These are phyloP conservation scores for Megaceryle maxima DNA, from an alignment of 2,113 vertebrate species.

Conservation along the genomic window DNA sequence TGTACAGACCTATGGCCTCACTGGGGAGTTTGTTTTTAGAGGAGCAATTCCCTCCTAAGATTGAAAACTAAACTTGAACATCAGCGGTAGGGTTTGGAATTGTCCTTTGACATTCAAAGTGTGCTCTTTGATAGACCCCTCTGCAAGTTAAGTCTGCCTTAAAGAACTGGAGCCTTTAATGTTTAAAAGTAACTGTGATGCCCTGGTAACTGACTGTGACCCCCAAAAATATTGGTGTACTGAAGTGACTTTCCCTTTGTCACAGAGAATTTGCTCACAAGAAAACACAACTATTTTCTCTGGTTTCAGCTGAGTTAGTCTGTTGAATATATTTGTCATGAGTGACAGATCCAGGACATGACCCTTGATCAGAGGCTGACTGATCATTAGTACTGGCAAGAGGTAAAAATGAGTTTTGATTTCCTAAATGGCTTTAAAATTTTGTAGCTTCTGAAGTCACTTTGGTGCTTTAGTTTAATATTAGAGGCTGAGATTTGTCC, in stretches of 20 bases:
- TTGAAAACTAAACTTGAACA: background rate
- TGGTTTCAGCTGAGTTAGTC: background rate
- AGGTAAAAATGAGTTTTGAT: background rate
- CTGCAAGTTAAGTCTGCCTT: background rate
- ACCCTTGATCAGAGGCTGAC: background rate
- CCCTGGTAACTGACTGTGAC: too few species aligned
- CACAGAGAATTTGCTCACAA: background rate
- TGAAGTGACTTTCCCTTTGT: background rate
- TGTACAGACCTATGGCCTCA: fast-evolving
- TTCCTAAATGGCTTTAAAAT: background rate
- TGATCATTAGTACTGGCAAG: background rate
- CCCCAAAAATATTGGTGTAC: too few species aligned
- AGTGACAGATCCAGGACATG: background rate
- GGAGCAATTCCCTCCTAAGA: background rate
- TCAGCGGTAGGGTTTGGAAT: background rate
- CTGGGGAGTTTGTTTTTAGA: background rate
- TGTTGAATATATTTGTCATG: background rate
- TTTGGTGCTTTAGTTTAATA: background rate
- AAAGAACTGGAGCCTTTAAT: background rate
- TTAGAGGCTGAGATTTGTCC: background rate
- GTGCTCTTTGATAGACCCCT: background rate
- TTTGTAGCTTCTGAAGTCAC: background rate
- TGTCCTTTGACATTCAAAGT: background rate
- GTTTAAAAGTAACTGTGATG: background rate
- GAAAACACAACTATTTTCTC: background rate